A percentile compares a stretch with the other conserved stretches of the same genome.
Conservation (phyloP, 2,888 invertebrate genomes). For the Plusia festucae region DNA sequence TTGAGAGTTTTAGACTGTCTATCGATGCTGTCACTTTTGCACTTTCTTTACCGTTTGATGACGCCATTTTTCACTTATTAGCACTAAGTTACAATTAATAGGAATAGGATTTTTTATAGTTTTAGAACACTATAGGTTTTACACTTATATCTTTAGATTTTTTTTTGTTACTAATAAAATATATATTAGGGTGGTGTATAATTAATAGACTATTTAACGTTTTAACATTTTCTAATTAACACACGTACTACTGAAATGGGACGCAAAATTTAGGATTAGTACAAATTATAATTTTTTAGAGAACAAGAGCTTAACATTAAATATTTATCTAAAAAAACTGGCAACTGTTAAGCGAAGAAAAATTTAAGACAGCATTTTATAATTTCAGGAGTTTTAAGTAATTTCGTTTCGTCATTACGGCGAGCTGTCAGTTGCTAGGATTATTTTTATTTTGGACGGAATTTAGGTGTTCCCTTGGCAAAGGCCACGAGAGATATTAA, state of each 20-base stretch:
- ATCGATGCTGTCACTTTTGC: slow-evolving; percentile 83
- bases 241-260: background rate
- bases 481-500: slow-evolving; percentile 19
- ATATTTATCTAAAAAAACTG: background rate
- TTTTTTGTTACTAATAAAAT: background rate
- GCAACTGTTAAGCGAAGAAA: background rate
- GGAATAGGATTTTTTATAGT: background rate
- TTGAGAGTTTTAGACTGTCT: slow-evolving; percentile 85
- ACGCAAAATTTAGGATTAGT: background rate
- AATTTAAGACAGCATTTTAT: slow-evolving; percentile 17
- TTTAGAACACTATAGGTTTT: background rate
- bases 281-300: background rate
- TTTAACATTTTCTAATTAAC: slow-evolving; percentile 2
- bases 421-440: slow-evolving; percentile 14
- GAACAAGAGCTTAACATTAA: background rate
- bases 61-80: slow-evolving; percentile 71
- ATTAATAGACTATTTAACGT: background rate
- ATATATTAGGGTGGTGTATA: slow-evolving; percentile 1
- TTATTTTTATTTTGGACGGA: slow-evolving; percentile 35
- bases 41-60: slow-evolving; percentile 82
- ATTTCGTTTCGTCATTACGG: slow-evolving; percentile 24
- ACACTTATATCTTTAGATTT: background rate
- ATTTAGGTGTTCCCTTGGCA: slow-evolving; percentile 28
- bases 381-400: slow-evolving; percentile 27
- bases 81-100: slow-evolving; percentile 7